Evolutionary conservation across 2,888 invertebrate genomes (phyloP).

Genomic region (Hirtodrosophila alboralis): DNA sequence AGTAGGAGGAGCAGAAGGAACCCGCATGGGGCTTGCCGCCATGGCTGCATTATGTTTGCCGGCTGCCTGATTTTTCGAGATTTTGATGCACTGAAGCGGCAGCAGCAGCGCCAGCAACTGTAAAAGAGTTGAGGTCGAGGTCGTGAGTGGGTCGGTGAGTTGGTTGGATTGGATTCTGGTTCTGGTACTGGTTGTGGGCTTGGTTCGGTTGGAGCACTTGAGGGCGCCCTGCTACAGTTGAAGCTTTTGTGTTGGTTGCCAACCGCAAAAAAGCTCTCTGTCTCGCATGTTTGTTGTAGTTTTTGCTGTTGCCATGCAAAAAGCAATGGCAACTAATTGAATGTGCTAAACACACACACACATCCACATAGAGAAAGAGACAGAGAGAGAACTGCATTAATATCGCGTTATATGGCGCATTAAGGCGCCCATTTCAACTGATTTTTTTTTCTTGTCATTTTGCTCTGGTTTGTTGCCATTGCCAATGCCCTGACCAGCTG

Average conservation of each 20-base stretch:
- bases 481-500: constrained; percentile 34
- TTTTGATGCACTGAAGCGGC: constrained; percentile 55
- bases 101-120: constrained; percentile 17
- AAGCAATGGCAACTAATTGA: constrained; percentile 76
- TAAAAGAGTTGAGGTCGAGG: constrained; percentile 64
- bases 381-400: constrained; percentile 31
- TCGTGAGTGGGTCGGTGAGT: constrained; percentile 43
- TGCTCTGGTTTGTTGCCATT: constrained; percentile 21
- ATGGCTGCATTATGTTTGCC: constrained; percentile 60
- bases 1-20: not conserved
- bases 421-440: constrained; percentile 65
- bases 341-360: constrained; percentile 58
- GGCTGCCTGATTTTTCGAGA: constrained; percentile 74
- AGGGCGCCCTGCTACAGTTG: constrained; percentile 24
- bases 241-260: constrained; percentile 59
- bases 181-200: no score
- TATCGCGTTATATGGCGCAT: constrained; percentile 69
- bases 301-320: constrained; percentile 53
- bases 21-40: constrained; percentile 47
- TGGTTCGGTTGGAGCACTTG: not conserved
- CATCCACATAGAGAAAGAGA: constrained; percentile 16
- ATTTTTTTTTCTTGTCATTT: constrained; percentile 24
- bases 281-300: constrained; percentile 36
- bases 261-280: constrained; percentile 67
- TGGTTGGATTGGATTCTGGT: no score